Conservation (phyloP, 1,140 invertebrate species). For the Cherax destructor region DNA sequence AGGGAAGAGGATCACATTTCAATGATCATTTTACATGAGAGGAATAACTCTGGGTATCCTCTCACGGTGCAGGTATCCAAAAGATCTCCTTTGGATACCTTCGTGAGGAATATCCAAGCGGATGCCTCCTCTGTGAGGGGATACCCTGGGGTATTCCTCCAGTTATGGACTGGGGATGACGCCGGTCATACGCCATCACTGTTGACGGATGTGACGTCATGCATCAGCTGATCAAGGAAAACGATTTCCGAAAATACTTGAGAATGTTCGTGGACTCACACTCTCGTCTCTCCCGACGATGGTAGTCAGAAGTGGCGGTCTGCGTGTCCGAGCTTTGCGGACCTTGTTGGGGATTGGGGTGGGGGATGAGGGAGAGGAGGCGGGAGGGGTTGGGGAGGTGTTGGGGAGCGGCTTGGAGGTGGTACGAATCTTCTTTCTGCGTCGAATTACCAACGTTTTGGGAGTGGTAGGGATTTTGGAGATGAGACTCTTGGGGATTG, state of each 20-base stretch:
- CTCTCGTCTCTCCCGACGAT: conserved; percentile 23
- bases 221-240: neutral
- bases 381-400: neutral
- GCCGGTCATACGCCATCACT: neutral
- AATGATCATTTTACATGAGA: neutral
- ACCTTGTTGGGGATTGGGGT: neutral
- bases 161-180: neutral
- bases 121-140: too few species aligned
- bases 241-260: conserved; percentile 1
- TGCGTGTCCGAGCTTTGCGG: conserved; percentile 31
- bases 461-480: neutral
- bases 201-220: neutral
- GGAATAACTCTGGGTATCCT: too few species aligned
- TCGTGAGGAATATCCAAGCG: too few species aligned
- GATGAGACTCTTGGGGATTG: neutral
- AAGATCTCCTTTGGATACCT: too few species aligned
- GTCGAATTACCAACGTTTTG: neutral
- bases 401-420: neutral
- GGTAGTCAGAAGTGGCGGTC: conserved; percentile 30
- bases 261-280: conserved; percentile 31
- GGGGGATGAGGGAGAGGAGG: neutral
- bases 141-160: too few species aligned
- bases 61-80: too few species aligned
- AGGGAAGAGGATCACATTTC: neutral
- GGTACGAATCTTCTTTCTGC: conserved; percentile 10